Conservation (phyloP, 2,113 vertebrate species). For the Gambusia holbrooki region DNA sequence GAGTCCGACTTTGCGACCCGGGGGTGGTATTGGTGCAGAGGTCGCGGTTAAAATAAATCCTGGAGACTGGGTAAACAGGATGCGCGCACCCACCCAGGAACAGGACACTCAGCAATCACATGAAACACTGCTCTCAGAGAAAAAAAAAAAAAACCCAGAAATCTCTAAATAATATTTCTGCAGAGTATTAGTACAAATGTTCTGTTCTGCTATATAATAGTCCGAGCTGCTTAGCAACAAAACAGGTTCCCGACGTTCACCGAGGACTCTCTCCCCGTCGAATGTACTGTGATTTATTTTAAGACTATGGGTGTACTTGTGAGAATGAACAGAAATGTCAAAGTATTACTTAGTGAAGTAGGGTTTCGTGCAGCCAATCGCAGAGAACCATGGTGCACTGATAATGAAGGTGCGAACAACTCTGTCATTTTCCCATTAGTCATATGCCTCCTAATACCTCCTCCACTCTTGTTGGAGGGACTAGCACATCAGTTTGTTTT, state of each 20-base stretch:
- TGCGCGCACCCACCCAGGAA: slow-evolving; percentile 60
- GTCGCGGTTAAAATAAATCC: slow-evolving; percentile 71
- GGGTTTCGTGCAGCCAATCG: slow-evolving; percentile 4
- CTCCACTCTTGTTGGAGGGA: not conserved
- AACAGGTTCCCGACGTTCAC: slow-evolving; percentile 27
- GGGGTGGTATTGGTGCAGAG: slow-evolving; percentile 24
- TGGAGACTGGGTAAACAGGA: slow-evolving; percentile 69
- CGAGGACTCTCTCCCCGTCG: slow-evolving; percentile 14
- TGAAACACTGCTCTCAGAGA: slow-evolving; percentile 7
- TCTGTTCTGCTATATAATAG: slow-evolving; percentile 33
- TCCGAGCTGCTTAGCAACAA: slow-evolving; percentile 64
- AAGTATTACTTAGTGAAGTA: slow-evolving; percentile 4
- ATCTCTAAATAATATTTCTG: slow-evolving; percentile 13
- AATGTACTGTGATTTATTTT: slow-evolving; percentile 43
- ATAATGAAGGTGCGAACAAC: slow-evolving; percentile 12
- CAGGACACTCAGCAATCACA: slow-evolving; percentile 62
- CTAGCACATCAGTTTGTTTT: not conserved
- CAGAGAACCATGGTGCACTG: not conserved
- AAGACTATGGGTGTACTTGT: slow-evolving; percentile 21
- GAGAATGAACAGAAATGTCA: slow-evolving; percentile 22
- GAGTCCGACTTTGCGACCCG: slow-evolving; percentile 46
- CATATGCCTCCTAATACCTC: not conserved
- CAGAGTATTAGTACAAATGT: slow-evolving; percentile 11
- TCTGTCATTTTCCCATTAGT: slow-evolving; percentile 1
- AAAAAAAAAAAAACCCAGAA: not conserved